Percentiles rank a stretch among this genome's conserved stretches.
Evolutionary conservation across 2,888 invertebrate genomes (phyloP).

Genomic region (Teleiodes luculella): DNA sequence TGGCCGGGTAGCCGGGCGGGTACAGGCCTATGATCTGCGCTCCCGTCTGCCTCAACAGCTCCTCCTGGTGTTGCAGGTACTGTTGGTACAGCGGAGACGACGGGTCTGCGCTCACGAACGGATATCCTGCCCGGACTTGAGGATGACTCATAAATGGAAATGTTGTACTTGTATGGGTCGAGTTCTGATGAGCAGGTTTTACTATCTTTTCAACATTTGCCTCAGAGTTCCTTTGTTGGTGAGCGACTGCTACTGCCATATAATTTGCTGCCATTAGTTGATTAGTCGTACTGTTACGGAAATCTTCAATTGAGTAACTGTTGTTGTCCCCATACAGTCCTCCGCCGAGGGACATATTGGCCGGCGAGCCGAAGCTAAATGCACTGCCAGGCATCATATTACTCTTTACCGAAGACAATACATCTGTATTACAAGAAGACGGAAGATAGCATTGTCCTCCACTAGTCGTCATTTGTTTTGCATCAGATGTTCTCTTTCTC

Average conservation of each 20-base stretch:
- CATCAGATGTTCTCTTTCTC: constrained; percentile 56
- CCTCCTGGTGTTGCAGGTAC: constrained; percentile 82
- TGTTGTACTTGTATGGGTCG: constrained; percentile 56
- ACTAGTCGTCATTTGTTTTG: constrained; percentile 45
- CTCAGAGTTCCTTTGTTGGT: constrained; percentile 62
- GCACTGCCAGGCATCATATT: constrained; percentile 89
- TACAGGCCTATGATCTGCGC: constrained; percentile 81
- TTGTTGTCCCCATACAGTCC: constrained; percentile 82
- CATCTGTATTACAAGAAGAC: constrained; percentile 72
- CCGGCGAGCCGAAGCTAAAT: constrained; percentile 88
- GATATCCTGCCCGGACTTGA: constrained; percentile 79
- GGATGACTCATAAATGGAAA: constrained; percentile 81
- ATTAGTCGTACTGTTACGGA: constrained; percentile 78
- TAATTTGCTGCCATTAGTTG: constrained; percentile 79
- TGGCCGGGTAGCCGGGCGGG: constrained; percentile 81
- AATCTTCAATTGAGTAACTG: constrained; percentile 83
- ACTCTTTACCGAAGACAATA: constrained; percentile 58
- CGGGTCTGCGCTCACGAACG: constrained; percentile 81
- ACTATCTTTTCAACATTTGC: constrained; percentile 58
- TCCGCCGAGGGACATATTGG: constrained; percentile 76
- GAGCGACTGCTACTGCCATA: constrained; percentile 70
- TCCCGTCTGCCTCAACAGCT: constrained; percentile 78
- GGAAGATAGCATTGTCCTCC: constrained; percentile 75
- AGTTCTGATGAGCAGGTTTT: constrained; percentile 71
- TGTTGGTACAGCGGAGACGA: constrained; percentile 85